Evolutionary conservation across 2,888 invertebrate species (phyloP).

Genomic region (Lithosia quadra): DNA sequence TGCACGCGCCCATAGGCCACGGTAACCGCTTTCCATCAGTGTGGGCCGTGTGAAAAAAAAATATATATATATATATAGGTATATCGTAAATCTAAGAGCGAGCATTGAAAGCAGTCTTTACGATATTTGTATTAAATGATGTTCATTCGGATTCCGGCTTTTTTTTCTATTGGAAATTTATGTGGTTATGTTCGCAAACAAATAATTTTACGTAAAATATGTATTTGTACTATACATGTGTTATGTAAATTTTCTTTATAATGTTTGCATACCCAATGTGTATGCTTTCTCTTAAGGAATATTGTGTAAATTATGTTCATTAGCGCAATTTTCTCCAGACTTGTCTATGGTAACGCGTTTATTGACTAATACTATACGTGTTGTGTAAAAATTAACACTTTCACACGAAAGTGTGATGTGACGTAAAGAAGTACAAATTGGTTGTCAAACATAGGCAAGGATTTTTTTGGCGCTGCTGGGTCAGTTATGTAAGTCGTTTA

Average conservation of each 20-base stretch:
- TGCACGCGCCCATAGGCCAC: no score
- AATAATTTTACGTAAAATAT: not conserved
- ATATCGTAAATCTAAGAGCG: not conserved
- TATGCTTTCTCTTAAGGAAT: constrained; percentile 16
- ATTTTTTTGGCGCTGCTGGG: constrained; percentile 14
- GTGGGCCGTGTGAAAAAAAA: no score
- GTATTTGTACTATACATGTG: no score
- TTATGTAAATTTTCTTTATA: not conserved
- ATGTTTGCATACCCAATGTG: constrained; percentile 8
- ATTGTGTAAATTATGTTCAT: constrained; percentile 15
- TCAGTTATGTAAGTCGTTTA: constrained; percentile 32
- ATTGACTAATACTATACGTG: constrained; percentile 14
- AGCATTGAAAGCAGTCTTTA: not conserved
- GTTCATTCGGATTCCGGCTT: not conserved
- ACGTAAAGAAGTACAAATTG: constrained; percentile 40
- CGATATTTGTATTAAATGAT: not conserved
- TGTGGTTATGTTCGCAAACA: not conserved
- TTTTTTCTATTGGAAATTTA: not conserved
- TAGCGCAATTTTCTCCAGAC: constrained; percentile 17
- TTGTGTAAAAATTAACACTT: constrained; percentile 49
- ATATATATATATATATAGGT: no score
- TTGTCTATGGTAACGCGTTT: constrained; percentile 16
- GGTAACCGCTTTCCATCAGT: no score
- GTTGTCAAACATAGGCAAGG: constrained; percentile 38
- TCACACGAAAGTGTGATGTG: constrained; percentile 34